phyloP scores from a whole-genome alignment of 2,113 vertebrate genomes.

The Cinclus cinclus region DNA sequence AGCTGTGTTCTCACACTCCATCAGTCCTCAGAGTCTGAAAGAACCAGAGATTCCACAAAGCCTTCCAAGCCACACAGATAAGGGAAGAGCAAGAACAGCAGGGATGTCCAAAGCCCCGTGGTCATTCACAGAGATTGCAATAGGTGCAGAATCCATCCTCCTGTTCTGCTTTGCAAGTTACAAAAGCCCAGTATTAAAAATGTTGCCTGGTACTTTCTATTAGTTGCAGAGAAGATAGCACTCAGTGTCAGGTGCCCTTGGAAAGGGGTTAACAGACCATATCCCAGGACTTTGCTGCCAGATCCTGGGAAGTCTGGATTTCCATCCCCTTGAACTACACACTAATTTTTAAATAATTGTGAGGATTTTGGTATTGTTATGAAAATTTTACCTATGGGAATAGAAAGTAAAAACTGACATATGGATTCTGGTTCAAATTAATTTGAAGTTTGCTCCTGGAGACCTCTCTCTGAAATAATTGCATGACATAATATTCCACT shows the following conservation, averaged over 20 bases:
- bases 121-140: rapidly evolving
- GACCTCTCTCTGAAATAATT: neutral
- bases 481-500: neutral
- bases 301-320: neutral
- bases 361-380: neutral
- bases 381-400: neutral
- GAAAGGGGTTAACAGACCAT: neutral
- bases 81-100: rapidly evolving
- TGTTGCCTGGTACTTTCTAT: neutral
- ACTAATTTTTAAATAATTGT: neutral
- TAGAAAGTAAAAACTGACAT: neutral
- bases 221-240: neutral
- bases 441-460: neutral
- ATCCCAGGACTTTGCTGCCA: neutral
- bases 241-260: neutral
- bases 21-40: neutral
- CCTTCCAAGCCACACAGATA: neutral
- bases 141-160: neutral
- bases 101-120: neutral
- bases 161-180: neutral
- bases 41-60: neutral
- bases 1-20: neutral
- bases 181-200: neutral
- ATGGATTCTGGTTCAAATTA: neutral
- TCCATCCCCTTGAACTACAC: neutral